Base-by-base conservation (phyloP, 2,888 invertebrate genomes). In the Himalopsyche japonica region DNA sequence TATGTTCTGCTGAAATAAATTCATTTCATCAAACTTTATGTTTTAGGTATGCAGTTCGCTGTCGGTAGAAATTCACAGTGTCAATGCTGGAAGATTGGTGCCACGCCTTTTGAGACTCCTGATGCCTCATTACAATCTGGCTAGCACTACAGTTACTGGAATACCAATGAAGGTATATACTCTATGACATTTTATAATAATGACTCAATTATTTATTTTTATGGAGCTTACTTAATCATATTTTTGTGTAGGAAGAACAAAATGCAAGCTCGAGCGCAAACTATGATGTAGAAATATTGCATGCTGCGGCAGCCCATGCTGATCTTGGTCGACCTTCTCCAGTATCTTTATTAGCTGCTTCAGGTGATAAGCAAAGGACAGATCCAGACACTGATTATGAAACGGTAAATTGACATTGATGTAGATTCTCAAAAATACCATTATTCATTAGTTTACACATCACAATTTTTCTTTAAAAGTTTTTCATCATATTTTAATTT, bases 211-310 rank as follows among this genome's bases (percentile, higher is more conserved):
- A n/a, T n/a, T n/a, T n/a, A n/a, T n/a, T n/a, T n/a, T n/a, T n/a
- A n/a, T n/a, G n/a, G n/a, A n/a, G 34, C 79, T 8, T 12, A 78
- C 30, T 79, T 27, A 30, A 20, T 48, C 12, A 30, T 12, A 0
- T 43, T 15, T 43, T 43, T 15, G 24, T 79, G 0, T 86, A 92
- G 92, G 99, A 99, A 91, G 99, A 99, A 90, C 98, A 99, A 92
- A 99, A 99, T 90, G 98, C 98, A 0, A 97, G 97, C 89, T 98
- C 98, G 0, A 99, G 99, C 83, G 98, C 99, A 0, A 99, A 99
- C 91, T 99, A 99, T 89, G 99, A 99, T 89, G 99, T 99, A 0
- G 99, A 99, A 90, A 96, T 99, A 86, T 95, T 98, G 88, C 99
- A 99, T 89, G 95, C 97, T 0, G 94, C 95, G 10, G 94, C 95